Evolutionary conservation across 2,113 vertebrate species (phyloP).

Genomic region (Zeus faber): DNA sequence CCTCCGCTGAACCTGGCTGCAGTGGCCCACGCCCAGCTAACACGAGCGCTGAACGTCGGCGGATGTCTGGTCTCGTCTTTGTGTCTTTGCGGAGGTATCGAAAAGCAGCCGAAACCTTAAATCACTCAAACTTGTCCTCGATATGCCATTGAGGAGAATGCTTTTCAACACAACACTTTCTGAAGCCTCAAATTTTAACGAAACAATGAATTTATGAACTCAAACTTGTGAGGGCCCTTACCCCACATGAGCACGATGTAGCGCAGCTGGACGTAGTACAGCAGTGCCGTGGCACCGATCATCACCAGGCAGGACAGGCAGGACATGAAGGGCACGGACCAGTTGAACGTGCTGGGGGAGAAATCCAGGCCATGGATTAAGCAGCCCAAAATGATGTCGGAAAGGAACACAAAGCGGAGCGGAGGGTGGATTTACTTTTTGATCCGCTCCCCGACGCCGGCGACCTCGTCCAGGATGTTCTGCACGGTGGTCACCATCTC

Average conservation of each 20-base stretch:
- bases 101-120: slow-evolving; percentile 40
- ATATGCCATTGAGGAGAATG: slow-evolving; percentile 18
- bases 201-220: no score
- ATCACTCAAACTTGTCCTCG: slow-evolving; percentile 40
- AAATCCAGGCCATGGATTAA: background rate
- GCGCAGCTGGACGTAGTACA: no score
- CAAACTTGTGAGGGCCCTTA: no score
- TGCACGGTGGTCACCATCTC: slow-evolving; percentile 92
- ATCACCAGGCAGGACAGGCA: no score
- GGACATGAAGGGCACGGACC: no score
- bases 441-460: slow-evolving; percentile 89
- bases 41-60: no score
- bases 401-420: slow-evolving; percentile 6
- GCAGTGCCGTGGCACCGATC: no score
- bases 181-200: no score
- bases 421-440: slow-evolving; percentile 87
- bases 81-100: slow-evolving; percentile 60
- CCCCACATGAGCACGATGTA: no score
- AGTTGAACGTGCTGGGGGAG: background rate
- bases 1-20: slow-evolving; percentile 52
- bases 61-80: slow-evolving; percentile 66
- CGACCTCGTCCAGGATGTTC: slow-evolving; percentile 85
- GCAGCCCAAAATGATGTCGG: no score
- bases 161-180: slow-evolving; percentile 9
- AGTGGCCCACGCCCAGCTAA: slow-evolving; percentile 64